Evolutionary conservation across 2,888 invertebrate genomes (phyloP).

Genomic region (Thysanoteuthis rhombus): DNA sequence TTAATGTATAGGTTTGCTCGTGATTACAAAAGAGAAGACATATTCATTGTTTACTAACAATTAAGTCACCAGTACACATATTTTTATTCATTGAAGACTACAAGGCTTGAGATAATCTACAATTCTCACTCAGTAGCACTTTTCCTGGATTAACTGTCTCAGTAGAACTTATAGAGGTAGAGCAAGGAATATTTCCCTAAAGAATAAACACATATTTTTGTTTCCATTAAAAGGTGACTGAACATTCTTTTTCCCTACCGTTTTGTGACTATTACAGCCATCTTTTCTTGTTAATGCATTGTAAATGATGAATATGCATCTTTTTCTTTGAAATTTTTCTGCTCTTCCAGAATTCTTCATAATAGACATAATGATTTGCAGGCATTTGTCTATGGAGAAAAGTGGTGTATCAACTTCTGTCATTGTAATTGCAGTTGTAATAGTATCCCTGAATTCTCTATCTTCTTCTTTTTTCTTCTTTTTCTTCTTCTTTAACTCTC

Average conservation of each 20-base stretch:
- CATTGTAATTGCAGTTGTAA: neutral
- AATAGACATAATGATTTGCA: neutral
- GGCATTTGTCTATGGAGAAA: neutral
- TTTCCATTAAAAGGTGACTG: neutral
- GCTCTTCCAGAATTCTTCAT: neutral
- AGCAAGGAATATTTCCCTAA: neutral
- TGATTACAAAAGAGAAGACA: neutral
- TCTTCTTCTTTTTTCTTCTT: neutral
- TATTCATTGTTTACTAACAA: no score
- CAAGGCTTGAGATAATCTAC: neutral
- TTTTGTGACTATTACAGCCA: neutral
- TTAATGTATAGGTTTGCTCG: neutral
- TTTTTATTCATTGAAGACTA: neutral
- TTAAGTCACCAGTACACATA: neutral
- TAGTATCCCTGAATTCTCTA: neutral
- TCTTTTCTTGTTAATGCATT: neutral
- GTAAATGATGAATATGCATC: neutral
- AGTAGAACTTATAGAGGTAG: neutral
- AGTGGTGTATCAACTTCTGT: neutral
- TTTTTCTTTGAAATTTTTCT: neutral
- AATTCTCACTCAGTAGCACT: neutral
- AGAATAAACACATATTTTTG: neutral
- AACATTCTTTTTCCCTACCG: no score
- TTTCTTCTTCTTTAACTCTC: neutral
- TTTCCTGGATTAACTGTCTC: neutral